These are phyloP conservation scores for Penaeus chinensis DNA, from an alignment of 1,140 invertebrate genomes.

Conservation along the genomic window DNA sequence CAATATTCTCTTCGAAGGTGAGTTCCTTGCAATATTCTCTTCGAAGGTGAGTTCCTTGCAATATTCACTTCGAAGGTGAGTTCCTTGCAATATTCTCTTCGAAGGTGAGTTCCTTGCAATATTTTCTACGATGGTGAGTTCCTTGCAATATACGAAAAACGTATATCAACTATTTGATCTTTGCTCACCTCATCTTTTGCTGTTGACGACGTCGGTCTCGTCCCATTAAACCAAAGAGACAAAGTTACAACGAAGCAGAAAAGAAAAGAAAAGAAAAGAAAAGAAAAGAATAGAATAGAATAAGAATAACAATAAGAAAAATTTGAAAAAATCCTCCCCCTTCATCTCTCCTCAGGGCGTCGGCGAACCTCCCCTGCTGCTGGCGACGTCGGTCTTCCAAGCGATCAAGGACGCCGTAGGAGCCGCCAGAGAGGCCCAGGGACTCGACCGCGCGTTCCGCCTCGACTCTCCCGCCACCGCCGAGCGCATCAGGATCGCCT, in stretches of 20 bases:
- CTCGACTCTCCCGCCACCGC: conserved; percentile 90
- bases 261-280: too few relatives aligned
- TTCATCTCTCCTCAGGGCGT: conserved; percentile 78
- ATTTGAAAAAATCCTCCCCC: too few relatives aligned
- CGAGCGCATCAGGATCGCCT: conserved; percentile 89
- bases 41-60: conserved; percentile 72
- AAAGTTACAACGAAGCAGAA: too few relatives aligned
- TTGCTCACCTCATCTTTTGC: conserved; percentile 81
- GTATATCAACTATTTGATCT: too few relatives aligned
- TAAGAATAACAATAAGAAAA: too few relatives aligned
- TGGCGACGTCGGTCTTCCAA: conserved; percentile 87
- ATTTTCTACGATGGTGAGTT: too few relatives aligned
- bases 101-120: too few relatives aligned
- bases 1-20: too few relatives aligned
- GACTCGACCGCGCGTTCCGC: conserved; percentile 73
- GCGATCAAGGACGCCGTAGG: conserved; percentile 91
- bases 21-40: too few relatives aligned
- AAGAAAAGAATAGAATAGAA: too few relatives aligned
- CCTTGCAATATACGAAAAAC: too few relatives aligned
- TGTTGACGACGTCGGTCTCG: conserved; percentile 85
- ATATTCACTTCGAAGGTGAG: conserved; percentile 90
- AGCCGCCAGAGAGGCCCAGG: conserved; percentile 78
- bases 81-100: too few relatives aligned
- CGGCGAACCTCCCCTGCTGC: conserved; percentile 93
- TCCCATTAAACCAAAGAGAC: conserved; percentile 59